Conservation (phyloP, 2,797 vertebrate genomes). For the Eulemur coronatus region DNA sequence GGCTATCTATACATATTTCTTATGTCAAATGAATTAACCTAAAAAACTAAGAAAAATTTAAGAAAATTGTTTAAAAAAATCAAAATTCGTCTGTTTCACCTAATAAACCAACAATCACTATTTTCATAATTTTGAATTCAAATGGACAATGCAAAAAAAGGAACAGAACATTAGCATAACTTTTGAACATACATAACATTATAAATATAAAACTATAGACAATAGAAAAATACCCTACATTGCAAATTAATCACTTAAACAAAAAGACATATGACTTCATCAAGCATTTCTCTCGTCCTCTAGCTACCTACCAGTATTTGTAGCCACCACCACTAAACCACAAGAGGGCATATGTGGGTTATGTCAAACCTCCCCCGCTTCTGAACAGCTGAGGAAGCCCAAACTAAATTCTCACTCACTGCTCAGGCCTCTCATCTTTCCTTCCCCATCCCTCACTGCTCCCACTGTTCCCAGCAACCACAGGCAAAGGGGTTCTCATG, state of each 20-base stretch:
- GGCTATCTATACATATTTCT: background rate
- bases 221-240: background rate
- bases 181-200: background rate
- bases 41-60: conserved; percentile 32
- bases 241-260: background rate
- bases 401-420: background rate
- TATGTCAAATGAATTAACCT: background rate
- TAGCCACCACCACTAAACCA: background rate
- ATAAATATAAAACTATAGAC: background rate
- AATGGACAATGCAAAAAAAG: background rate
- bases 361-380: background rate
- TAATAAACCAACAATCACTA: background rate
- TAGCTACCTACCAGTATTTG: background rate
- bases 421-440: background rate
- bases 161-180: background rate
- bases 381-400: background rate
- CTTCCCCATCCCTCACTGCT: background rate
- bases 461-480: background rate
- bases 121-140: conserved; percentile 9
- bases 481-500: background rate
- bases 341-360: background rate
- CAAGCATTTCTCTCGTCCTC: background rate
- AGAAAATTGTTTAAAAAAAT: conserved; percentile 14
- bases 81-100: background rate
- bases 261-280: background rate